These are phyloP conservation scores for Xenentodon cancila DNA, from an alignment of 2,797 vertebrate genomes.

Conservation along the genomic window DNA sequence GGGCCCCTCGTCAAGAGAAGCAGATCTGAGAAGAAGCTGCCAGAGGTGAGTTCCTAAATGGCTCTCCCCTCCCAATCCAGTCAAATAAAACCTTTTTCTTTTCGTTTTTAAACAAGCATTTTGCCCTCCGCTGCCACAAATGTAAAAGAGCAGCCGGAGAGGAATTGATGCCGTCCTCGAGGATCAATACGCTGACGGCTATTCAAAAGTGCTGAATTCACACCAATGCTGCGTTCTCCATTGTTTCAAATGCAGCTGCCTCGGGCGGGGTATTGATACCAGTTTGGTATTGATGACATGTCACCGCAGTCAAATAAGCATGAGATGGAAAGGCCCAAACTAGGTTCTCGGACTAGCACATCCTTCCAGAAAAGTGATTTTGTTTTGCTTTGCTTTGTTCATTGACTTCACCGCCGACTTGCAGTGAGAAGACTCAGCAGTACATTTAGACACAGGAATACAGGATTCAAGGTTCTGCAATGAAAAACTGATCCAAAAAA, in stretches of 20 bases:
- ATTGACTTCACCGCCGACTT: slow-evolving; percentile 32
- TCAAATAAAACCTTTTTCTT: not conserved
- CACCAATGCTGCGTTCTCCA: slow-evolving; percentile 43
- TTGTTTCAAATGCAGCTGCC: slow-evolving; percentile 70
- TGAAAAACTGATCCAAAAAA: slow-evolving; percentile 3
- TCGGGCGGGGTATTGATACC: slow-evolving; percentile 59
- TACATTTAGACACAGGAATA: slow-evolving; percentile 3
- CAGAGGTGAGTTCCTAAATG: slow-evolving; percentile 26
- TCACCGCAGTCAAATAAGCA: slow-evolving; percentile 53
- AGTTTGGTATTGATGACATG: slow-evolving; percentile 63
- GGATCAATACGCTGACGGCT: slow-evolving; percentile 70
- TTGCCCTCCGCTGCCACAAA: slow-evolving; percentile 47
- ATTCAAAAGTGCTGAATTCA: slow-evolving; percentile 77
- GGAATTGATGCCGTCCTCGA: slow-evolving; percentile 67
- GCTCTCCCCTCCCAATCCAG: slow-evolving; percentile 3
- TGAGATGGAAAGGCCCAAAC: slow-evolving; percentile 48
- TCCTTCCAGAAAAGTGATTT: slow-evolving; percentile 36
- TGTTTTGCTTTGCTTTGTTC: slow-evolving; percentile 19
- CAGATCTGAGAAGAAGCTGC: slow-evolving; percentile 39
- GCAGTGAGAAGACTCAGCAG: slow-evolving; percentile 5
- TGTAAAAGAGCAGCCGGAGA: slow-evolving; percentile 44
- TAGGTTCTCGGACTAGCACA: slow-evolving; percentile 26
- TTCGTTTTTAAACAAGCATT: slow-evolving; percentile 44
- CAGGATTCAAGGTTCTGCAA: slow-evolving; percentile 6
- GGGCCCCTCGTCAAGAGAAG: slow-evolving; percentile 26